A percentile compares a stretch with the other conserved stretches of the same genome.
Evolutionary conservation across 2,888 invertebrate species (phyloP).

Genomic region (Zaprionus lineosus): DNA sequence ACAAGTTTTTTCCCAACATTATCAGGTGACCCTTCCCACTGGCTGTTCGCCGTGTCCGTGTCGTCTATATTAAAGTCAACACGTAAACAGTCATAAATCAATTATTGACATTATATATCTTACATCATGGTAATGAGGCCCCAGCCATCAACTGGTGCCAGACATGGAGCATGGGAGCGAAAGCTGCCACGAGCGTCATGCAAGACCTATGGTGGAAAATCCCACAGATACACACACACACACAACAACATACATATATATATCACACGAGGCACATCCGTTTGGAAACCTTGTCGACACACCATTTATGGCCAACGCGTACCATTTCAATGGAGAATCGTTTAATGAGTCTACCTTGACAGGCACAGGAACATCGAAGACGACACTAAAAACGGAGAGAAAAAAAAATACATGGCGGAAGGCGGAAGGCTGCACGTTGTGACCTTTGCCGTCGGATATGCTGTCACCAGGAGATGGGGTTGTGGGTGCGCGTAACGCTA

Average conservation of each 20-base stretch:
- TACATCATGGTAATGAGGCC: conserved; percentile 46
- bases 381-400: conserved; percentile 7
- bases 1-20: too few species aligned
- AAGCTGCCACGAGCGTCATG: conserved; percentile 39
- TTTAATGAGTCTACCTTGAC: conserved; percentile 27
- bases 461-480: conserved; percentile 13
- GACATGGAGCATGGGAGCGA: neutral
- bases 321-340: conserved; percentile 11
- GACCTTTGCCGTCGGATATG: conserved; percentile 36
- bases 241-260: too few species aligned
- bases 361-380: conserved; percentile 25
- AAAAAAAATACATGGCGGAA: neutral
- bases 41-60: neutral
- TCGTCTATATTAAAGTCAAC: conserved; percentile 14
- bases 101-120: conserved; percentile 58
- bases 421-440: conserved; percentile 7
- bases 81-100: conserved; percentile 50
- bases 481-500: conserved; percentile 21
- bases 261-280: conserved; percentile 40
- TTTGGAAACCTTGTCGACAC: too few species aligned
- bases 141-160: conserved; percentile 45
- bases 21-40: neutral
- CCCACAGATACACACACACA: too few species aligned
- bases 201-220: conserved; percentile 35
- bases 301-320: conserved; percentile 25